These are phyloP conservation scores for Leptopilina syphax DNA, from an alignment of 2,888 invertebrate species.

Conservation along the genomic window DNA sequence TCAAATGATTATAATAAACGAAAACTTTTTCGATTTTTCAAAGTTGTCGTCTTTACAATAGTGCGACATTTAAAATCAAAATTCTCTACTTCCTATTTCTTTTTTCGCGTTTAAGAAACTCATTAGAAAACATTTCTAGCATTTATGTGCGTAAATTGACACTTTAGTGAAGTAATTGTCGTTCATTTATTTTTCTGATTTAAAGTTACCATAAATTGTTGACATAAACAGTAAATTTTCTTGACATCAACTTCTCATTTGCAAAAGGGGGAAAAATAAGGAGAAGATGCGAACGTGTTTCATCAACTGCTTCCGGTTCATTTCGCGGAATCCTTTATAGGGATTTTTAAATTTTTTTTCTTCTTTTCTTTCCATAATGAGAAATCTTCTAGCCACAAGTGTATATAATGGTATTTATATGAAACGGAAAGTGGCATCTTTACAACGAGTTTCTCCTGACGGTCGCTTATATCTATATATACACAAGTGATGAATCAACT, in stretches of 20 bases:
- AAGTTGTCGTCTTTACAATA: too few species aligned
- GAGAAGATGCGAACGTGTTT: neutral
- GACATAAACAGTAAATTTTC: neutral
- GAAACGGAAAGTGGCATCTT: slow-evolving; percentile 59
- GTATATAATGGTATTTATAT: slow-evolving; percentile 39
- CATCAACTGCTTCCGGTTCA: slow-evolving; percentile 21
- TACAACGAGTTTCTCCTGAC: slow-evolving; percentile 55
- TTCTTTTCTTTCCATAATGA: neutral
- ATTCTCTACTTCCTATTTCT: too few species aligned
- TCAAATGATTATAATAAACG: too few species aligned
- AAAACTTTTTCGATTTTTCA: too few species aligned
- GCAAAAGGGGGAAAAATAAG: neutral
- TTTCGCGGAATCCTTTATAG: neutral
- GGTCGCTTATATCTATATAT: slow-evolving; percentile 7
- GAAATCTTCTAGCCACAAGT: slow-evolving; percentile 9
- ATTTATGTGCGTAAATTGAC: slow-evolving; percentile 5
- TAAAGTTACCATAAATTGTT: neutral
- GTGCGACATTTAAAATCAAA: too few species aligned
- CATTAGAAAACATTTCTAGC: neutral
- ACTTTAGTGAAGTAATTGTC: slow-evolving; percentile 1
- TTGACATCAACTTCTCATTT: neutral
- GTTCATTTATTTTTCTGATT: neutral
- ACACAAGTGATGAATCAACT: neutral
- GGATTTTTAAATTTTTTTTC: neutral
- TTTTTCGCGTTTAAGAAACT: too few species aligned